Conservation (phyloP, 1,140 invertebrate species). For the Drosophila takahashii region DNA sequence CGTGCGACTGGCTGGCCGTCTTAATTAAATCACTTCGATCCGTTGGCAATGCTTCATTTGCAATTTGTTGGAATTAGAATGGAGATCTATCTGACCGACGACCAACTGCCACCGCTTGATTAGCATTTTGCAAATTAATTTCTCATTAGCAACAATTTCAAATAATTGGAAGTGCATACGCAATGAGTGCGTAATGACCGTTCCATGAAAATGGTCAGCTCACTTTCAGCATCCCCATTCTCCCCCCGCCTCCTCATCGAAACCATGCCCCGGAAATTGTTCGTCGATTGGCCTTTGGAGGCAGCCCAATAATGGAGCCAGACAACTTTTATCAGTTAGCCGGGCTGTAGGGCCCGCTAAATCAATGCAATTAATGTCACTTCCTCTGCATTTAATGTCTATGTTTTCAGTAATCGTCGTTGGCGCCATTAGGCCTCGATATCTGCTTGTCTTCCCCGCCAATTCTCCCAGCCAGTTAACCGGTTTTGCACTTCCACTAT, state of each 20-base stretch:
- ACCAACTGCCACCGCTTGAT: constrained; percentile 48
- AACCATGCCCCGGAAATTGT: constrained; percentile 1
- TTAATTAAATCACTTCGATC: constrained; percentile 62
- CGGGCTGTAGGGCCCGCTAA: constrained; percentile 56
- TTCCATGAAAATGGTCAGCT: constrained; percentile 5
- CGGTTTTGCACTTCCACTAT: constrained; percentile 20
- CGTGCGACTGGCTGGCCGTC: constrained; percentile 15
- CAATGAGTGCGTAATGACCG: constrained; percentile 49
- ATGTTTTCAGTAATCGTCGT: constrained; percentile 74
- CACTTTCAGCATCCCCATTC: not conserved
- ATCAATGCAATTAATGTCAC: constrained; percentile 81
- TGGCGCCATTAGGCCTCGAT: constrained; percentile 60
- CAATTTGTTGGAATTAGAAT: constrained; percentile 43
- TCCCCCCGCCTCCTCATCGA: too few relatives aligned
- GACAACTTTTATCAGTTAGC: constrained; percentile 61
- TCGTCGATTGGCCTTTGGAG: constrained; percentile 18
- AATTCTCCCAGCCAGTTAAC: constrained; percentile 15
- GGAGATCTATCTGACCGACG: constrained; percentile 34
- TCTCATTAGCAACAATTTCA: constrained; percentile 75
- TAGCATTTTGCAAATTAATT: constrained; percentile 74
- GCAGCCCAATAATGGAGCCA: constrained; percentile 11
- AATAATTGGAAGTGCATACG: constrained; percentile 71
- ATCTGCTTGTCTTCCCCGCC: constrained; percentile 1
- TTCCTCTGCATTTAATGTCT: constrained; percentile 80
- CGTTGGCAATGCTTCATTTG: constrained; percentile 24